Evolutionary conservation across 2,113 vertebrate genomes (phyloP), one percentile per base, ranked within the genome.

Genomic region (Fregetta grallaria): DNA sequence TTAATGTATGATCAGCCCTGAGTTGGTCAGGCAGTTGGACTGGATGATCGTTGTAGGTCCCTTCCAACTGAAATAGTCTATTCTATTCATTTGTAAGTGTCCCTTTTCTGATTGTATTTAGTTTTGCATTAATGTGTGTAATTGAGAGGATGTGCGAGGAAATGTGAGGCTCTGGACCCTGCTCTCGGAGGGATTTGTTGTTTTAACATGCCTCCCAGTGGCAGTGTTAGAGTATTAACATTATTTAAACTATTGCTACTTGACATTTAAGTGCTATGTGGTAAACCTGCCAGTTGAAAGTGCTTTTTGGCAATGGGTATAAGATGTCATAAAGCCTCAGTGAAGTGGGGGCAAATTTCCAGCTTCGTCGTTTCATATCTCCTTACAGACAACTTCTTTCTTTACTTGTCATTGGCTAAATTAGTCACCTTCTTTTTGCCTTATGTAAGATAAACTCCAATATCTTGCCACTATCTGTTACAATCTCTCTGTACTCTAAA

Each of bases 341-440:
- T 55, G 86, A 96, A 80, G 7, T 66, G 40, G 56, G 40, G 40
- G 76, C 94, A 40, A 55, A 86, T 42, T 88, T 95, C 83, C 72
- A 86, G n/a, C 71, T 84, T 75, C 74, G 63, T 25, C 86, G 19
- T 75, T 95, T 88, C 75, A 0, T 79, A 92, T 97, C 89, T 87
- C 42, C 96, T 96, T 79, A 78, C 76, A 27, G 58, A 47, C 50
- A 88, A 45, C 65, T 96, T 94, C 45, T 95, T 95, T 88, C 85
- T 97, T 77, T 94, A 72, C 71, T 81, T 72, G 74, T 97, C 90
- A 94, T 32, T 87, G 44, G 79, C 73, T 88, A 86, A 92, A 96
- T 97, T 44, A 84, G 74, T 95, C 87, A 72, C 91, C 76, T 89
- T 81, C 96, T 89, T 61, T 67, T 96, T 88, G 84, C 38, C 91